These are phyloP conservation scores for Mormyrus proboscirostris DNA, from an alignment of 2,797 vertebrate species.

Conservation along the genomic window DNA sequence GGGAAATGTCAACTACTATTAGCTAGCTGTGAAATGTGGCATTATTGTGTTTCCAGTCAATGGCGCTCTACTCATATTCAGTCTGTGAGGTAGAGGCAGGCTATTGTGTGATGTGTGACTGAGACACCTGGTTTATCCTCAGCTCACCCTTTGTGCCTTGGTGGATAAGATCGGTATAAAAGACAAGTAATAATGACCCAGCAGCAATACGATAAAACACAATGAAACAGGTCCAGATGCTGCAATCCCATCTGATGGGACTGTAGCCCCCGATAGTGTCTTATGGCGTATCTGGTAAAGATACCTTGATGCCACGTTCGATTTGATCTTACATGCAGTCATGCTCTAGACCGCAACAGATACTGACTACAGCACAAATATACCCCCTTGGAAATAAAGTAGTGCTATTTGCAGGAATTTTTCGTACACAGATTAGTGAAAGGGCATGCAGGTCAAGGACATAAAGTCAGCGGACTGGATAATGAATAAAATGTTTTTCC, in stretches of 20 bases:
- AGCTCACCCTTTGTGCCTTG: not conserved
- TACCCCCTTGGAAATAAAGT: slow-evolving; percentile 1
- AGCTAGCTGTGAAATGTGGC: not conserved
- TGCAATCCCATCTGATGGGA: slow-evolving; percentile 37
- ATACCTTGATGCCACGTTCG: slow-evolving; percentile 42
- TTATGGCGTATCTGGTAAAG: slow-evolving; percentile 32
- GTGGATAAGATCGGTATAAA: not conserved
- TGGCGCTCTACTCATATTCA: not conserved
- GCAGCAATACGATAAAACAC: not conserved
- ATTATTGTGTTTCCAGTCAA: not conserved
- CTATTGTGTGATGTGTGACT: not conserved
- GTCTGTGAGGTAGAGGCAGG: not conserved
- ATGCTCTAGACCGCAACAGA: slow-evolving; percentile 25
- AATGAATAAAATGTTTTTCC: not conserved
- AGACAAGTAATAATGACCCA: not conserved
- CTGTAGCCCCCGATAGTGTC: slow-evolving; percentile 32
- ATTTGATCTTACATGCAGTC: slow-evolving; percentile 29
- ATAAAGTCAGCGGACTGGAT: not conserved
- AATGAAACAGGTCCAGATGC: slow-evolving; percentile 8
- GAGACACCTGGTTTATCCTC: not conserved
- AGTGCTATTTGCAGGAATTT: not conserved
- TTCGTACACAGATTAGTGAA: not conserved
- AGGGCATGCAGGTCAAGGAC: not conserved
- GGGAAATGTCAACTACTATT: not conserved
- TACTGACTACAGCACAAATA: slow-evolving; percentile 26